These are phyloP conservation scores for Perodicticus potto DNA, from an alignment of 2,797 vertebrate species.

Conservation along the genomic window DNA sequence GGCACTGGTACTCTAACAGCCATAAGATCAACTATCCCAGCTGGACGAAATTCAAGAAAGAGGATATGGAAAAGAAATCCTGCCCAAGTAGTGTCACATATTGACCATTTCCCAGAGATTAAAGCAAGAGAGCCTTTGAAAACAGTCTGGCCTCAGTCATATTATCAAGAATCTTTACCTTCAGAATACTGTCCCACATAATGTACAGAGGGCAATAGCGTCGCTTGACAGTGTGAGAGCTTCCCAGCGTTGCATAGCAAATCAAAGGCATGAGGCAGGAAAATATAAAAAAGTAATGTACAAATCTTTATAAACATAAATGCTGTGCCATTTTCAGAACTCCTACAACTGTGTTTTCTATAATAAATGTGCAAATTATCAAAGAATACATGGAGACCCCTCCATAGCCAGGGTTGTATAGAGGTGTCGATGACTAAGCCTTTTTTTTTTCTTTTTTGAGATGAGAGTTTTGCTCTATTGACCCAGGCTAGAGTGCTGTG, in stretches of 20 bases:
- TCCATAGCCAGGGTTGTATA: not conserved
- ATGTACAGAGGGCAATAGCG: not conserved
- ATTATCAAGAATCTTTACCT: not conserved
- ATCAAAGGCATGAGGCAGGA: not conserved
- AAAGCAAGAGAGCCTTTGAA: conserved; percentile 3
- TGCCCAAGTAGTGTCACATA: not conserved
- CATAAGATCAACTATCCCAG: not conserved
- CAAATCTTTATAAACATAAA: not conserved
- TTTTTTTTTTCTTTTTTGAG: not conserved
- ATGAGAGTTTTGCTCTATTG: too few species aligned
- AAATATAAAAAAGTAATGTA: not conserved
- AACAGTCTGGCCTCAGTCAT: not conserved
- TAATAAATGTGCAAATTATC: not conserved
- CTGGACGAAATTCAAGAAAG: not conserved
- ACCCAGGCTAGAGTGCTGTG: too few species aligned
- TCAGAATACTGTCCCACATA: not conserved
- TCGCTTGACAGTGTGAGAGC: not conserved
- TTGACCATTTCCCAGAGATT: conserved; percentile 1
- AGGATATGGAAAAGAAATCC: not conserved
- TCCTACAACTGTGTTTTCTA: not conserved
- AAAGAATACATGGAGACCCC: not conserved
- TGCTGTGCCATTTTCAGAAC: not conserved
- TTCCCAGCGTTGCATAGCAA: not conserved
- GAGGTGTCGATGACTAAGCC: not conserved
- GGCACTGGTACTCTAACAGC: accelerated